A percentile compares a stretch with the other conserved stretches of the same genome.
These are phyloP conservation scores for Octodonta nipae DNA, from an alignment of 2,888 invertebrate genomes.

Conservation along the genomic window DNA sequence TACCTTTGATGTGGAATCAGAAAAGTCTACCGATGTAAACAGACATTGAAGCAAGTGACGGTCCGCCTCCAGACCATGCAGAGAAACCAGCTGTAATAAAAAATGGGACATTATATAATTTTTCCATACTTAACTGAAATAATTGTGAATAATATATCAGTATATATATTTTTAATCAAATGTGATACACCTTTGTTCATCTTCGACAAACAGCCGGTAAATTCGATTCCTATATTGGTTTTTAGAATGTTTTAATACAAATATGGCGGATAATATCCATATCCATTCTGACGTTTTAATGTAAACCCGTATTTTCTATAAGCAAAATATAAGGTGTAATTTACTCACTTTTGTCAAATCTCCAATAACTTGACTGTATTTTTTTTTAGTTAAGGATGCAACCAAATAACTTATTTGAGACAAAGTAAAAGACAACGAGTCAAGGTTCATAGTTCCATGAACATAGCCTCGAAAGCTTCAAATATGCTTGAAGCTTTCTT, in stretches of 20 bases:
- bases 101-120: no score
- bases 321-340: no score
- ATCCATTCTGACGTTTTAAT: no score
- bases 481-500: constrained; percentile 85
- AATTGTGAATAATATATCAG: no score
- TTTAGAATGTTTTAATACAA: constrained; percentile 10
- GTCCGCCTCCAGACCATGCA: constrained; percentile 92
- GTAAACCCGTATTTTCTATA: no score
- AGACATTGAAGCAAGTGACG: constrained; percentile 90
- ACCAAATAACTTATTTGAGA: constrained; percentile 97
- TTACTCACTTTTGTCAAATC: constrained; percentile 78
- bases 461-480: constrained; percentile 85
- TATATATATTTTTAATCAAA: no score
- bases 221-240: constrained; percentile 11
- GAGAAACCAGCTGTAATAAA: constrained; percentile 69
- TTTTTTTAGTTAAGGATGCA: constrained; percentile 89
- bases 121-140: no score
- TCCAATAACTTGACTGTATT: constrained; percentile 78
- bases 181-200: constrained; percentile 31
- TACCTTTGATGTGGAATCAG: constrained; percentile 43
- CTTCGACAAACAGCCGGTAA: constrained; percentile 22
- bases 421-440: constrained; percentile 96
- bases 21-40: constrained; percentile 79
- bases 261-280: constrained; percentile 25
- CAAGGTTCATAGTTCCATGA: constrained; percentile 95